Evolutionary conservation across 2,888 invertebrate genomes (phyloP).

Genomic region (Tenodera sinensis): DNA sequence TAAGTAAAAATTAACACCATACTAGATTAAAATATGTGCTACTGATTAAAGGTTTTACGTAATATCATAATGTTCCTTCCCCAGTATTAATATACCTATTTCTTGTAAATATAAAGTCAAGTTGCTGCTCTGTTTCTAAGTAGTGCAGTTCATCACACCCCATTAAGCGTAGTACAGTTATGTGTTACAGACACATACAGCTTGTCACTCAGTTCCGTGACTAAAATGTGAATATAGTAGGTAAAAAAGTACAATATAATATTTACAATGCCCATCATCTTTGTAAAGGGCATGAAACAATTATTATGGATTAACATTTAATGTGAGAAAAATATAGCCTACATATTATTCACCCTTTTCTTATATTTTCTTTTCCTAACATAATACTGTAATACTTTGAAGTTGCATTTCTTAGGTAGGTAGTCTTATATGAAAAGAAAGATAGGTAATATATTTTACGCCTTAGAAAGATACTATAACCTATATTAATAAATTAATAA

Average conservation of each 20-base stretch:
- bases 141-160: not conserved
- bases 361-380: not conserved
- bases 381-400: slow-evolving; percentile 16
- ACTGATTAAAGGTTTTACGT: no score
- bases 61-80: not conserved
- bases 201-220: not conserved
- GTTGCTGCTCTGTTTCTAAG: not conserved
- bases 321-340: slow-evolving; percentile 14
- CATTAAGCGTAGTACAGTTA: slow-evolving; percentile 1
- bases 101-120: not conserved
- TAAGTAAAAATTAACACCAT: no score
- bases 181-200: not conserved
- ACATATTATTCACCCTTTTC: not conserved
- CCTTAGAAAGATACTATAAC: not conserved
- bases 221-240: not conserved
- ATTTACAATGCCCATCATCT: not conserved
- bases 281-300: slow-evolving; percentile 1
- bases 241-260: slow-evolving; percentile 8
- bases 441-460: not conserved
- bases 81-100: not conserved
- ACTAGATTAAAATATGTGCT: no score
- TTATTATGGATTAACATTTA: slow-evolving; percentile 9
- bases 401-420: slow-evolving; percentile 5
- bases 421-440: not conserved
- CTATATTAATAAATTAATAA: not conserved